Percentiles rank a stretch among this genome's conserved stretches.
These are phyloP conservation scores for Drosophila miranda DNA, from an alignment of 1,140 invertebrate genomes.

Conservation along the genomic window DNA sequence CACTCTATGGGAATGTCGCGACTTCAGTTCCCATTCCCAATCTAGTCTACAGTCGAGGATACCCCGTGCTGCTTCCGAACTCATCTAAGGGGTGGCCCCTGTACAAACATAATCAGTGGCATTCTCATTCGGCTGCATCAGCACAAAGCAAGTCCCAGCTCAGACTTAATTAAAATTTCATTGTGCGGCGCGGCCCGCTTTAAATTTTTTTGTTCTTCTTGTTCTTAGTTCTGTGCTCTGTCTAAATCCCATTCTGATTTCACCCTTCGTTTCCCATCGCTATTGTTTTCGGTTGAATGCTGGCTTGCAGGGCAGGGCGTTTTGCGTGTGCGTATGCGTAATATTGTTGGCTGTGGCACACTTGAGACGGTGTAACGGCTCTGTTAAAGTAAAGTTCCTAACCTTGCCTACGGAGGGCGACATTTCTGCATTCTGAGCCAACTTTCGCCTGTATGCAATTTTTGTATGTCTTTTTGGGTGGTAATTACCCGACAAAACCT, in stretches of 20 bases:
- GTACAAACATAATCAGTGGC: conserved; percentile 71
- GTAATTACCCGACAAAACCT: conserved; percentile 57
- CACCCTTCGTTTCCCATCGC: conserved; percentile 27
- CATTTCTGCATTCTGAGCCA: conserved; percentile 27
- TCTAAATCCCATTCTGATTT: conserved; percentile 47
- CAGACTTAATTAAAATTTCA: conserved; percentile 79
- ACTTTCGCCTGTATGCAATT: conserved; percentile 30
- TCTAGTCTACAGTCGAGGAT: background rate
- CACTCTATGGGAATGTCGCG: too few relatives aligned
- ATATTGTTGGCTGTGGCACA: conserved; percentile 15
- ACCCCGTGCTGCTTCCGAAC: too few relatives aligned
- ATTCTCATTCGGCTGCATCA: conserved; percentile 76
- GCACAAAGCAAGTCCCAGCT: conserved; percentile 63
- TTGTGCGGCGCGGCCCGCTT: conserved; percentile 66
- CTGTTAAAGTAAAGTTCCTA: conserved; percentile 36
- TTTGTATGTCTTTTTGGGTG: background rate
- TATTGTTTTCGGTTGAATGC: conserved; percentile 36
- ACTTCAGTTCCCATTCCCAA: too few relatives aligned
- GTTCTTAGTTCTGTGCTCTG: conserved; percentile 18
- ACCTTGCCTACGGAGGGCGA: conserved; percentile 27
- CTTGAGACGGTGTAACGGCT: conserved; percentile 42
- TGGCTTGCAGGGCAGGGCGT: background rate
- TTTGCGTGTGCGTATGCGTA: conserved; percentile 14
- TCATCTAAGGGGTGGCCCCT: conserved; percentile 10
- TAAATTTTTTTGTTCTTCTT: conserved; percentile 43